phyloP scores from a whole-genome alignment of 2,113 vertebrate genomes.

The Sinosuthora webbiana region DNA sequence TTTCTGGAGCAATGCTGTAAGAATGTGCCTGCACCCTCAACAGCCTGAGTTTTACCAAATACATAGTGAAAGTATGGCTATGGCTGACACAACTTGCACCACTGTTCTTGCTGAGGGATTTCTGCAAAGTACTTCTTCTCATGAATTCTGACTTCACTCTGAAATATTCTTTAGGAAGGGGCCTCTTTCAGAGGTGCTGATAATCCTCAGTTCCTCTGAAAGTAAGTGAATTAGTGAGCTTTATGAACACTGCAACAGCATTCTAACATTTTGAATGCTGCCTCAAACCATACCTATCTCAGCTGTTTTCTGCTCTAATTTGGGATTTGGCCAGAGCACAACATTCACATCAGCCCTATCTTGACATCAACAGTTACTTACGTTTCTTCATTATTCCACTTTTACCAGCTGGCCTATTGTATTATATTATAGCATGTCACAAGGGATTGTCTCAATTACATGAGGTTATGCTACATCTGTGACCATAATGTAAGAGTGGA shows the following conservation, averaged over 20 bases:
- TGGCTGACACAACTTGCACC: neutral
- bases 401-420: slow-evolving; percentile 32
- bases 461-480: neutral
- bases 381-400: neutral
- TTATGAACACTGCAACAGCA: neutral
- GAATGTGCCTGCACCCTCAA: neutral
- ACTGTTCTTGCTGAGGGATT: neutral
- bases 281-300: neutral
- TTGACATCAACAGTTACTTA: slow-evolving; percentile 39
- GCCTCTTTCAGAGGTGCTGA: neutral
- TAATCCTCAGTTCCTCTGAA: neutral
- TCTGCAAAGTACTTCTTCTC: neutral
- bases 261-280: neutral
- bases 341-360: neutral
- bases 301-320: neutral
- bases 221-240: neutral
- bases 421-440: neutral
- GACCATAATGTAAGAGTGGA: neutral
- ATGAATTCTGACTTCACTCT: neutral
- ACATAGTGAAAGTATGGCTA: neutral
- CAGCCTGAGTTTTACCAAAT: neutral
- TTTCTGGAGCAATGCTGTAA: neutral
- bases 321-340: neutral
- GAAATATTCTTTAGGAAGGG: neutral
- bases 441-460: slow-evolving; percentile 20